A percentile compares a stretch with the other conserved stretches of the same genome.
Evolutionary conservation across 2,113 vertebrate genomes (phyloP).

Genomic region (Spermophilus dauricus): DNA sequence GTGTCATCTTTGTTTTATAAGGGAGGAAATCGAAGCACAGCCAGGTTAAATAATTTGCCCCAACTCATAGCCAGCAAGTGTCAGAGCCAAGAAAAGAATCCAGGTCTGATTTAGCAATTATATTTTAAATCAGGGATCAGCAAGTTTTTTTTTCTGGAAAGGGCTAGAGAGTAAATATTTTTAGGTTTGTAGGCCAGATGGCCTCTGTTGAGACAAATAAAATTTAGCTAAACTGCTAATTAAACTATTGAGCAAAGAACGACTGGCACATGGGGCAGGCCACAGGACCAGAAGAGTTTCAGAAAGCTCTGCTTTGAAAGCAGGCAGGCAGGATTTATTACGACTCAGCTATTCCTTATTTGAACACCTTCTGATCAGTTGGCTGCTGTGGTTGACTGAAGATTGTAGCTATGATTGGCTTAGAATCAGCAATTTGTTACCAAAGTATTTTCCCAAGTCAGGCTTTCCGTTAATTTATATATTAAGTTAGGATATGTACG

Average conservation of each 20-base stretch:
- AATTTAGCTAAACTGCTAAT: background rate
- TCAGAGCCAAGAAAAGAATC: background rate
- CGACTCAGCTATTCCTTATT: background rate
- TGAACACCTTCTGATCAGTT: background rate
- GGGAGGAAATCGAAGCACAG: background rate
- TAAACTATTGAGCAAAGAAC: background rate
- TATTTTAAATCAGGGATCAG: conserved; percentile 20
- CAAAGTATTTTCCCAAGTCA: background rate
- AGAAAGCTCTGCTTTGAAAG: background rate
- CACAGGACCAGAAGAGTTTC: background rate
- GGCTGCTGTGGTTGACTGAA: background rate
- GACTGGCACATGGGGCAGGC: background rate
- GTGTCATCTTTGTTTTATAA: background rate
- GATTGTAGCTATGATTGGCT: background rate
- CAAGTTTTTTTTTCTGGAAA: background rate
- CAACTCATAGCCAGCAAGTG: background rate
- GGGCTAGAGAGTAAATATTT: background rate
- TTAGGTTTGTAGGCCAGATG: background rate
- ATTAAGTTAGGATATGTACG: background rate
- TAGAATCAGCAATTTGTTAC: background rate
- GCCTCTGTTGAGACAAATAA: conserved; percentile 17
- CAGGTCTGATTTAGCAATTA: background rate
- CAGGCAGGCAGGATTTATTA: too few species aligned
- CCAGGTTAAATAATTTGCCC: background rate
- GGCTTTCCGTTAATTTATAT: background rate